Evolutionary conservation across 1,140 invertebrate genomes (phyloP), one percentile per base, ranked within the genome.

Genomic region (Drosophila athabasca): DNA sequence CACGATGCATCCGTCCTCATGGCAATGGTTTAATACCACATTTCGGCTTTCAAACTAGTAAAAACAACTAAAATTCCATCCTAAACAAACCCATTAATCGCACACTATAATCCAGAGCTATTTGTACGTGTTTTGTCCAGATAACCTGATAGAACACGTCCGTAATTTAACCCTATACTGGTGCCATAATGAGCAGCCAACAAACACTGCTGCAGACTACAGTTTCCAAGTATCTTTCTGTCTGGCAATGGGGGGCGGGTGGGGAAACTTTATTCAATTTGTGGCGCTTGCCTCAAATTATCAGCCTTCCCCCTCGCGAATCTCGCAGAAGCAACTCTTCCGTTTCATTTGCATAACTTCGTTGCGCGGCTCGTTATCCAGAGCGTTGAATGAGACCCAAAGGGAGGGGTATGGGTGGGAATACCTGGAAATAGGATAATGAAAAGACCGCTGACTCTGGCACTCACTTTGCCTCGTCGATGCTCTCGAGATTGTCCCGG

Each of bases 381-480:
- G 17, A 19, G 17, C 5, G 19, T 35, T 52, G 17, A 19, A 19
- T 19, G 17, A 19, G 1, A 1, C 17, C 17, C 17, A 19, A 1
- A 19, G 22, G 24, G 24, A 5, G 24, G 24, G 24, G 24, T 4
- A 24, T 24, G 3, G 24, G 41, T 8, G 13, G 2, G 19, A 31
- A 48, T 43, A 45, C 11, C 8, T 7, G 39, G 15, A 13, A 15
- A 39, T 8, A 31, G 11, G 7, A 59, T 41, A 74, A 48, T 57
- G 43, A 22, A 19, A 49, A 26, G 7, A 2, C 44, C 2, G 6
- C 7, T 19, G 31, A 39, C 31, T 43, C 24, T 11, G 26, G 13
- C 31, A 91, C 90, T 90, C 60, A 91, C 90, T 91, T 91, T 53
- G 90, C 90, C 54, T 90, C 84, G 41, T 90, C 90, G 61, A 91